Conservation (phyloP, 2,888 invertebrate genomes). For the Luperina nickerlii region DNA sequence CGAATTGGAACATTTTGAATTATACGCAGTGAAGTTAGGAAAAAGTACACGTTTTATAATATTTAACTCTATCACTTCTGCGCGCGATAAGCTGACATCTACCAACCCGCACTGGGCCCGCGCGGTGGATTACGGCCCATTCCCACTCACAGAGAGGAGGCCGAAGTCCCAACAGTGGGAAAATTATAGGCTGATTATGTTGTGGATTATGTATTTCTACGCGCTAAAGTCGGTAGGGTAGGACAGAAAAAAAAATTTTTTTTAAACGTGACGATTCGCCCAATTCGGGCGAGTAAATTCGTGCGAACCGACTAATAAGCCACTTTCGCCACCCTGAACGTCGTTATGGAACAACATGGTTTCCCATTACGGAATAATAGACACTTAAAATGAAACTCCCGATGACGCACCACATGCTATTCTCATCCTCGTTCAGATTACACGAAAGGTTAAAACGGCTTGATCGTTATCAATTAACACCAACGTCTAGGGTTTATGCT, state of each 20-base stretch:
- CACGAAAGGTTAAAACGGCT: constrained; percentile 55
- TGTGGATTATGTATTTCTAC: no score
- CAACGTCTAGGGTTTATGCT: constrained; percentile 41
- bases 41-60: background rate
- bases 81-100: no score
- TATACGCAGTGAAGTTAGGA: background rate
- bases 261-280: background rate
- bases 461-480: constrained; percentile 64
- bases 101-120: no score
- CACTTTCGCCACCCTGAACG: constrained; percentile 69
- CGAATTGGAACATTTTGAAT: background rate
- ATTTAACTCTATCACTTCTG: no score
- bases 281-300: background rate
- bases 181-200: no score
- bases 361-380: constrained; percentile 57
- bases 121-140: no score
- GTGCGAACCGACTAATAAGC: background rate
- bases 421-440: constrained; percentile 56
- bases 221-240: no score
- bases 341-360: constrained; percentile 49
- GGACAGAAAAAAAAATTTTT: background rate
- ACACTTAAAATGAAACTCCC: constrained; percentile 48
- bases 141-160: no score
- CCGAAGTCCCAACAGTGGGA: no score
- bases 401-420: constrained; percentile 62